phyloP scores from a whole-genome alignment of 2,113 vertebrate genomes.

The Panthera tigris region DNA sequence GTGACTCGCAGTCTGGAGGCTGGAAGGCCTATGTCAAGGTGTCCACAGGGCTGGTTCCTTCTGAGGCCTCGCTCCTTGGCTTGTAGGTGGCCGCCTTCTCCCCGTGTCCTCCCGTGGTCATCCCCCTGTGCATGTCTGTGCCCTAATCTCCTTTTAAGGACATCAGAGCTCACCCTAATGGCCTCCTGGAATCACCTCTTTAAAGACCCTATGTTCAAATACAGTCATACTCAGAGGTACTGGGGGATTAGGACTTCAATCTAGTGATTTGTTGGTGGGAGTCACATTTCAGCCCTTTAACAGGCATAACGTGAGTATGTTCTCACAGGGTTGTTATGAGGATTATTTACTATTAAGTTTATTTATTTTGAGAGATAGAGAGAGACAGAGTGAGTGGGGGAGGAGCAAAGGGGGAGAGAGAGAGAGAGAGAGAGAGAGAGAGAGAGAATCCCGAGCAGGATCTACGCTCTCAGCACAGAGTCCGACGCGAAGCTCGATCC shows the following conservation, averaged over 20 bases:
- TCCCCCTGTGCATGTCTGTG: not conserved
- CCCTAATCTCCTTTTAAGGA: not conserved
- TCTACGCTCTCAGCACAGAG: too few species aligned
- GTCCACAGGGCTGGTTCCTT: not conserved
- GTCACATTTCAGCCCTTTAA: too few species aligned
- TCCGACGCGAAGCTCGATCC: too few species aligned
- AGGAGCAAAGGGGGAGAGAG: too few species aligned
- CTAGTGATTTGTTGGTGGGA: not conserved
- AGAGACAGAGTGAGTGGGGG: too few species aligned
- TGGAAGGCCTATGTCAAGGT: fast-evolving
- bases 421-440: too few species aligned
- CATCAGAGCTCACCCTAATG: fast-evolving
- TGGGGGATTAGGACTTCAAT: not conserved
- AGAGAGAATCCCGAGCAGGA: too few species aligned
- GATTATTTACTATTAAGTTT: too few species aligned
- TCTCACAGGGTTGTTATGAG: too few species aligned
- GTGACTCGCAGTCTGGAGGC: not conserved
- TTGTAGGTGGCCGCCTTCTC: fast-evolving
- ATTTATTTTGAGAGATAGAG: too few species aligned
- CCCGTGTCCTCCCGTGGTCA: fast-evolving
- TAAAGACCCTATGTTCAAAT: not conserved
- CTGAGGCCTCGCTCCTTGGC: not conserved
- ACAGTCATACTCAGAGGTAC: not conserved
- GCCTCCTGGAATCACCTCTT: not conserved
- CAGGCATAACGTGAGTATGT: too few species aligned